Evolutionary conservation across 2,888 invertebrate species (phyloP), one percentile per base, ranked within the genome.

Genomic region (Mesodorylaimus sp.): DNA sequence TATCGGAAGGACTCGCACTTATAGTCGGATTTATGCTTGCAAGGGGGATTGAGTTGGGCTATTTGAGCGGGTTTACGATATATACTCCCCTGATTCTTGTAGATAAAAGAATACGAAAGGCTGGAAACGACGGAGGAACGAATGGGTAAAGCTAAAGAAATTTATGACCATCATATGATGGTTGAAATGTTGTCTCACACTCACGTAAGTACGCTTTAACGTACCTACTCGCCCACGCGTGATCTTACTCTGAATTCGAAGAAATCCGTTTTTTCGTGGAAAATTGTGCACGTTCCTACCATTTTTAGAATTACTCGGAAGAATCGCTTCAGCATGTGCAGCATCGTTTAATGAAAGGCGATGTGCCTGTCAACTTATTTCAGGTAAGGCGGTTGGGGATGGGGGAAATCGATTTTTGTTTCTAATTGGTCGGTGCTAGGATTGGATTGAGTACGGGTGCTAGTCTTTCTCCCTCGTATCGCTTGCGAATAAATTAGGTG

Each of bases 81-180:
- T n/a, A n/a, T n/a, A n/a, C n/a, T n/a, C n/a, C n/a, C n/a, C 16
- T n/a, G 16, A 39, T 16, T 42, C 24, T 52, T 61, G 54, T 78
- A 95, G 93, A 97, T 99, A 69, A 95, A 89, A 76, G 80, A 81
- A 71, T 97, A 85, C 75, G 93, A 95, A 74, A 95, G 95, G 75
- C 77, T 95, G 69, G 97, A 99, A 73, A 86, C 87, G 64, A 79
- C 83, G 55, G 95, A 97, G 63, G 97, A 97, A 67, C 76, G 97
- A 67, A 80, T 83, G 74, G 83, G 85, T 70, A 79, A 86, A 65
- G 93, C 93, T 54, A 78, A 85, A 66, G 88, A 93, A 72, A 89
- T 97, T 66, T 97, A 97, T 74, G 97, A 97, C 74, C 91, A 89
- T 76, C 97, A 88, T 76, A 95, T 97, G 69, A 97, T 97, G 97